Percentiles rank a stretch among this genome's conserved stretches.
These are phyloP conservation scores for Acanthococcus lagerstroemiae DNA, from an alignment of 2,888 invertebrate species.

Conservation along the genomic window DNA sequence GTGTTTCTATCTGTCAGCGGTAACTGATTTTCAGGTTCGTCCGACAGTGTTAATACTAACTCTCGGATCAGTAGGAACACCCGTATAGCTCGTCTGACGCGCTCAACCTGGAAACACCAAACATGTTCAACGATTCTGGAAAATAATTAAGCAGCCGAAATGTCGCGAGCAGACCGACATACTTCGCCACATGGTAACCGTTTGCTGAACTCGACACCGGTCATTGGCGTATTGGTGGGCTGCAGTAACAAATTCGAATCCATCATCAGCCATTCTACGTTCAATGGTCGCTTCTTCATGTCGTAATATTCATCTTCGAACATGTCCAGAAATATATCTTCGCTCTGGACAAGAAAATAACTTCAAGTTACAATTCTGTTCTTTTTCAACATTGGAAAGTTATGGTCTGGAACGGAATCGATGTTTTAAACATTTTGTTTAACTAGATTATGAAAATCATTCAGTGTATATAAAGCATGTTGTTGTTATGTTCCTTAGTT, in stretches of 20 bases:
- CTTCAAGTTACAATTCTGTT: not conserved
- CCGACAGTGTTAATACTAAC: constrained; percentile 65
- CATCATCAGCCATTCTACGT: constrained; percentile 93
- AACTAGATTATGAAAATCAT: too few relatives aligned
- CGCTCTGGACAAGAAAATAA: constrained; percentile 50
- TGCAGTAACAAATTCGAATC: constrained; percentile 90
- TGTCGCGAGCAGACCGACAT: too few relatives aligned
- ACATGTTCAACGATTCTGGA: too few relatives aligned
- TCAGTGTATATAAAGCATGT: too few relatives aligned
- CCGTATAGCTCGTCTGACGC: constrained; percentile 78
- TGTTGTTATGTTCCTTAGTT: too few relatives aligned
- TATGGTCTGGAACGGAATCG: too few relatives aligned
- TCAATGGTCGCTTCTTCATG: constrained; percentile 73
- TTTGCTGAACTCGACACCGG: constrained; percentile 83
- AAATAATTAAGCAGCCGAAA: constrained; percentile 15
- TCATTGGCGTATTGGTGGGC: constrained; percentile 90
- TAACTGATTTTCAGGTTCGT: constrained; percentile 73
- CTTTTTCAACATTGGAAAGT: not conserved
- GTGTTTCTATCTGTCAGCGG: constrained; percentile 80
- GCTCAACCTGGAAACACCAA: constrained; percentile 79
- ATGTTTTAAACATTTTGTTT: too few relatives aligned
- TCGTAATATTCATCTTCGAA: constrained; percentile 91
- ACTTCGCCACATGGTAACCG: constrained; percentile 94
- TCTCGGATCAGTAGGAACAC: constrained; percentile 83
- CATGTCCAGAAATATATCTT: constrained; percentile 96